Evolutionary conservation across 2,113 vertebrate species (phyloP).

Genomic region (Pseudopodoces humilis): DNA sequence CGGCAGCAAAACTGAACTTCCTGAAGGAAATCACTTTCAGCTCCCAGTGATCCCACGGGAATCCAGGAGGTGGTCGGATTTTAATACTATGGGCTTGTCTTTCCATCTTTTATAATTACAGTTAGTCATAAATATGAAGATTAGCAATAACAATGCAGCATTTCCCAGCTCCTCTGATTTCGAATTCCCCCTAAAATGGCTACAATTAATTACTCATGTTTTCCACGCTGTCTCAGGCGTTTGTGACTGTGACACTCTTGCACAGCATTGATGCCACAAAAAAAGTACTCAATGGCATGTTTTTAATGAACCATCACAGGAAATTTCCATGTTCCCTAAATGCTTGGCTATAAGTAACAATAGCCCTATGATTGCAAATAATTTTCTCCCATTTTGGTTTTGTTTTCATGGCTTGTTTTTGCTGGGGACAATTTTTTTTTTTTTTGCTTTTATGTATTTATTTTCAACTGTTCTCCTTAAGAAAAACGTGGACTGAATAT

Average conservation of each 20-base stretch:
- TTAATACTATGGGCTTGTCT: slow-evolving; percentile 43
- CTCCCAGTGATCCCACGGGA: neutral
- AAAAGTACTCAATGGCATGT: neutral
- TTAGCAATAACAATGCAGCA: slow-evolving; percentile 58
- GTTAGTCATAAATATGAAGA: slow-evolving; percentile 60
- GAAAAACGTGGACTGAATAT: neutral
- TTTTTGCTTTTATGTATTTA: neutral
- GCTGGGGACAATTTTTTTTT: neutral
- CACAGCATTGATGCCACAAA: neutral
- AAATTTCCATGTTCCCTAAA: slow-evolving; percentile 7
- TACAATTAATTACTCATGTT: slow-evolving; percentile 65
- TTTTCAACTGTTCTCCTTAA: slow-evolving; percentile 10
- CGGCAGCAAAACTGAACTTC: slow-evolving; percentile 35
- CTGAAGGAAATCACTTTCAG: slow-evolving; percentile 54
- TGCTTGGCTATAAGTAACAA: neutral
- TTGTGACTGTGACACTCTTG: neutral
- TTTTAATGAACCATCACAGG: neutral
- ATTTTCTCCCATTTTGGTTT: slow-evolving; percentile 27
- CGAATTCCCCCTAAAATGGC: slow-evolving; percentile 13
- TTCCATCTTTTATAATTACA: slow-evolving; percentile 46
- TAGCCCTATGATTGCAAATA: neutral
- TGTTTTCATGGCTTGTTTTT: slow-evolving; percentile 37
- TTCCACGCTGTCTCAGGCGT: neutral
- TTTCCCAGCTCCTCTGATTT: slow-evolving; percentile 28
- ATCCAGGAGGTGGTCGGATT: neutral